Conservation (phyloP, 2,797 vertebrate species). For the Petrocephalus sullivani region DNA sequence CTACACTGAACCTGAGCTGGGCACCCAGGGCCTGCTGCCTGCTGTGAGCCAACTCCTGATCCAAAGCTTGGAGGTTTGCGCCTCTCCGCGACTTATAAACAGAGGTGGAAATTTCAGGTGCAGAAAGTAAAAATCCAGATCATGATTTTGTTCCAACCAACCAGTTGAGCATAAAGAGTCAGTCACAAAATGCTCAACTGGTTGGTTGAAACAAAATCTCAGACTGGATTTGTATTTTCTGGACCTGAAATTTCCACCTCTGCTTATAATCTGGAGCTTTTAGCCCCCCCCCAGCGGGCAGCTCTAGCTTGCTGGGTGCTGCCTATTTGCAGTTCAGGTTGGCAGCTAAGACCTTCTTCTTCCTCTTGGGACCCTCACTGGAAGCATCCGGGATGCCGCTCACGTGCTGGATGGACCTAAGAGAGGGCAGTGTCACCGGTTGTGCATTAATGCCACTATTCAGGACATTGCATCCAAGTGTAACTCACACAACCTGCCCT, state of each 20-base stretch:
- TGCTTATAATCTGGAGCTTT: background rate
- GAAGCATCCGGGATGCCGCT: conserved; percentile 37
- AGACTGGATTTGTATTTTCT: no score
- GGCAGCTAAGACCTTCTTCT: conserved; percentile 29
- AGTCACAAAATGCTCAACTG: no score
- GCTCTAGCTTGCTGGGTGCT: background rate
- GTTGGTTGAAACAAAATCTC: no score
- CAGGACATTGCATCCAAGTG: background rate
- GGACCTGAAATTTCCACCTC: no score
- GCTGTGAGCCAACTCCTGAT: background rate
- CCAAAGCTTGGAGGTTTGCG: background rate
- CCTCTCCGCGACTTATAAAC: background rate
- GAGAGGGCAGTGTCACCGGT: conserved; percentile 4
- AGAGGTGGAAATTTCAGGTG: no score
- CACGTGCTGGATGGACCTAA: conserved; percentile 43
- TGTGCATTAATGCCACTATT: background rate
- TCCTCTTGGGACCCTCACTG: conserved; percentile 39
- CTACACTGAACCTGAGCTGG: background rate
- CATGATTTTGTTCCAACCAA: no score
- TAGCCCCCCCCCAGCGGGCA: background rate
- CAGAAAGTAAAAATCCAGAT: no score
- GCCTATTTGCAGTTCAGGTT: conserved; percentile 30
- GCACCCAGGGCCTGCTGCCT: background rate
- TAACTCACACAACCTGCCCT: background rate
- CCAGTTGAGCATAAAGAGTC: no score